Conservation (phyloP, 2,888 invertebrate species). For the Ellobium chinense region DNA sequence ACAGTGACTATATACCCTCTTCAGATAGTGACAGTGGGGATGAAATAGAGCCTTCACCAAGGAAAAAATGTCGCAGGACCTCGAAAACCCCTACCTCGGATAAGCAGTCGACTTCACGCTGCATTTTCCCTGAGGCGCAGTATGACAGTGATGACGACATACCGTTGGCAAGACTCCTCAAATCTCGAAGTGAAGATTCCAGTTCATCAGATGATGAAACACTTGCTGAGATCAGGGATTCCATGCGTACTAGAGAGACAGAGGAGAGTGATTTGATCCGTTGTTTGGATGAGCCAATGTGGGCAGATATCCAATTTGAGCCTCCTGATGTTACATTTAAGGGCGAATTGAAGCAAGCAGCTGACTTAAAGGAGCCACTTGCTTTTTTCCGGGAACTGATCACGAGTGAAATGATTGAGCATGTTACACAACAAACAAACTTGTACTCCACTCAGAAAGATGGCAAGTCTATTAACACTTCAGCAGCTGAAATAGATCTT, state of each 20-base stretch:
- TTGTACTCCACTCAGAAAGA: no score
- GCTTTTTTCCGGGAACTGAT: no score
- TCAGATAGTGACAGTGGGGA: background rate
- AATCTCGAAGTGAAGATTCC: background rate
- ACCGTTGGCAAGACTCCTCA: background rate
- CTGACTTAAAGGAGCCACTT: no score
- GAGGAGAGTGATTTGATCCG: no score
- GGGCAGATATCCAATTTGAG: slow-evolving; percentile 1
- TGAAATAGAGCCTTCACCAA: background rate
- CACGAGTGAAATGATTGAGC: no score
- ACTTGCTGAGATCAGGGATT: background rate
- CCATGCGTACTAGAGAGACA: background rate
- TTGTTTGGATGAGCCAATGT: slow-evolving; percentile 14
- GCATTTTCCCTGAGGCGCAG: no score
- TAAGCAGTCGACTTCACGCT: no score
- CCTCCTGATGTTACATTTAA: slow-evolving; percentile 9
- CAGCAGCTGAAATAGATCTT: no score
- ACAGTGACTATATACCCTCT: background rate
- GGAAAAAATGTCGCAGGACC: background rate
- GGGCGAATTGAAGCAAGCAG: no score
- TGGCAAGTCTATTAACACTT: no score
- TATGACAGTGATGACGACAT: background rate
- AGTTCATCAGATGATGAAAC: background rate
- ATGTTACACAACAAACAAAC: no score
- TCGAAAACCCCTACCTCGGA: no score